Evolutionary conservation across 1,140 invertebrate genomes (phyloP).

Genomic region (Drosophila sucinea): DNA sequence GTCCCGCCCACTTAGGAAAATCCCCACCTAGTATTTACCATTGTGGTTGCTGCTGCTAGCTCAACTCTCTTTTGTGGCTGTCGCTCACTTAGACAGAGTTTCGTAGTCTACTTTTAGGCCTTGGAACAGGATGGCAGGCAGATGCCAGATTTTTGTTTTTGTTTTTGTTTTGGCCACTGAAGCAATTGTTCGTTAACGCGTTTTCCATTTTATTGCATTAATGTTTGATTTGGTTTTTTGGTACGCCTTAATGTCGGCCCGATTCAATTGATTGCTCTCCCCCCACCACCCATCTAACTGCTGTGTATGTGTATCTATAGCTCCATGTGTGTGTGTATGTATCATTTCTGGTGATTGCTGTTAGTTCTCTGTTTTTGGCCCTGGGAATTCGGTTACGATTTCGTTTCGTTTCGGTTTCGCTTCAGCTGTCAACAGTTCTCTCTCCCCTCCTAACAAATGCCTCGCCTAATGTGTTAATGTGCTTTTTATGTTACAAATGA

Average conservation of each 20-base stretch:
- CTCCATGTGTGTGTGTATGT: conserved; percentile 19
- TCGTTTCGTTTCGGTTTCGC: conserved; percentile 57
- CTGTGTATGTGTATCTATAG: conserved; percentile 29
- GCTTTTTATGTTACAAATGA: conserved; percentile 81
- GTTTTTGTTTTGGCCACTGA: conserved; percentile 51
- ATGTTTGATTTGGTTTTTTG: conserved; percentile 73
- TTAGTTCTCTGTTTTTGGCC: conserved; percentile 33
- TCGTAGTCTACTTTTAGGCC: conserved; percentile 66
- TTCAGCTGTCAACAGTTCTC: conserved; percentile 55
- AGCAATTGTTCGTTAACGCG: conserved; percentile 73
- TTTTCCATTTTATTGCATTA: conserved; percentile 77
- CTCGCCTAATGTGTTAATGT: conserved; percentile 73
- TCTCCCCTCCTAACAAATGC: not conserved
- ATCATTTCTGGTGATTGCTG: conserved; percentile 28
- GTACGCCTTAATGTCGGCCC: conserved; percentile 48
- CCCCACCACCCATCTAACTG: conserved; percentile 6
- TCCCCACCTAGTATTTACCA: conserved; percentile 29
- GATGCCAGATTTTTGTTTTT: conserved; percentile 36
- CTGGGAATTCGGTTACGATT: conserved; percentile 37
- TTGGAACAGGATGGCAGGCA: conserved; percentile 29
- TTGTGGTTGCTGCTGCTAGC: conserved; percentile 33
- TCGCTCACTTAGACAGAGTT: conserved; percentile 63
- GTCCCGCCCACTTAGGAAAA: conserved; percentile 27
- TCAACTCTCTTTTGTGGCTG: conserved; percentile 50
- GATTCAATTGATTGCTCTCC: conserved; percentile 65